Conservation (phyloP, 2,113 vertebrate genomes). For the Apaloderma vittatum region DNA sequence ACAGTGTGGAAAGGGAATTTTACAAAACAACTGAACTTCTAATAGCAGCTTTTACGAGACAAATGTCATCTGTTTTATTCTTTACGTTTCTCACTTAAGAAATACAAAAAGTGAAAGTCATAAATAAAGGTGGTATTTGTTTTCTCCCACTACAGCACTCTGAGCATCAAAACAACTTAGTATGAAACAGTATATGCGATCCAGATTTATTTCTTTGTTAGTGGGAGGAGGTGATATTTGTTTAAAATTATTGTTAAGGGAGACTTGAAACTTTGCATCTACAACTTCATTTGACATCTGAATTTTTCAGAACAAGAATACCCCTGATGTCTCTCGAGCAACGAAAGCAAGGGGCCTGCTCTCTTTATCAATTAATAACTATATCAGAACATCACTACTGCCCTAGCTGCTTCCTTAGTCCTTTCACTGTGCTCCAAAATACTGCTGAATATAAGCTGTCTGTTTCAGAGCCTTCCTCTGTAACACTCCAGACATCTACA, state of each 20-base stretch:
- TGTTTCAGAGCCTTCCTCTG: slow-evolving; percentile 28
- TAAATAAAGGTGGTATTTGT: slow-evolving; percentile 32
- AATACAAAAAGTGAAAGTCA: slow-evolving; percentile 17
- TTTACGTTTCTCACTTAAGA: slow-evolving; percentile 26
- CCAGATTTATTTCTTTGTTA: slow-evolving; percentile 45
- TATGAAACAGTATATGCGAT: slow-evolving; percentile 37
- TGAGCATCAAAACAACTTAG: slow-evolving; percentile 35
- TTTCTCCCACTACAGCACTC: slow-evolving; percentile 19
- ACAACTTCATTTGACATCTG: slow-evolving; percentile 35
- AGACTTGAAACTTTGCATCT: slow-evolving; percentile 22
- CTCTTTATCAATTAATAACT: slow-evolving; percentile 61
- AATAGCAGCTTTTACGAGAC: slow-evolving; percentile 37
- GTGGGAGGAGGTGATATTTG: slow-evolving; percentile 40
- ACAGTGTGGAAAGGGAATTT: neutral
- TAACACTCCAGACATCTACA: slow-evolving; percentile 3
- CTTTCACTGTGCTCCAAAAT: slow-evolving; percentile 52
- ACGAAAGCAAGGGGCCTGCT: slow-evolving; percentile 50
- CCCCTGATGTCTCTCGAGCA: slow-evolving; percentile 35
- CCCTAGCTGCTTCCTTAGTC: slow-evolving; percentile 50
- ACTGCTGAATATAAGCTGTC: slow-evolving; percentile 30
- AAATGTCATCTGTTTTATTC: neutral
- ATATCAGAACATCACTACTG: neutral
- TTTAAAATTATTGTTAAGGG: slow-evolving; percentile 43
- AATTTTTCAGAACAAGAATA: slow-evolving; percentile 41
- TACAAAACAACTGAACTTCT: neutral